Evolutionary conservation across 2,888 invertebrate genomes (phyloP), one percentile per base, ranked within the genome.

Genomic region (Octonoba sinensis): DNA sequence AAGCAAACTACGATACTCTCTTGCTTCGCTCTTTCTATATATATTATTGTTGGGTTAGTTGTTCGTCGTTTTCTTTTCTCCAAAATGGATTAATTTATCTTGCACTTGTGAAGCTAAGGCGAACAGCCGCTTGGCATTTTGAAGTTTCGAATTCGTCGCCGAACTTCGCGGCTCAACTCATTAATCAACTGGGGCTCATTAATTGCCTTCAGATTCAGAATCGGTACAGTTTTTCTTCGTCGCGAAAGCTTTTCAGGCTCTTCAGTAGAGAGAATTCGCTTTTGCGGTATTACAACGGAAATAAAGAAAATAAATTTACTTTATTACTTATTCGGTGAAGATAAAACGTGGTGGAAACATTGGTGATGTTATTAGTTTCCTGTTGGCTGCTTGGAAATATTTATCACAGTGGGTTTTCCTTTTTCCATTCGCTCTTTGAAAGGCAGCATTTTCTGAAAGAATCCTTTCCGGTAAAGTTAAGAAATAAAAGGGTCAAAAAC

Each of bases 171-270:
- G 67, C 24, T n/a, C 54, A 27, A 3, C 79, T 74, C 79, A 81
- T 81, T 81, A 81, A 81, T 81, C 79, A 81, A 67, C 46, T 11
- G 56, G 44, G 74, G 66, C 72, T 74, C 79, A 81, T 81, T 81
- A 81, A 81, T 81, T 81, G 79, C 79, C 79, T 81, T 81, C 79
- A 81, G 67, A 81, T 81, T 73, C 79, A 81, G 79, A 81, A 67
- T 81, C 69, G 54, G 62, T 62, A 36, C 57, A 56, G 73, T 81
- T 81, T 81, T 81, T 81, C 79, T 81, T 69, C 54, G 27, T 44
- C 49, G 59, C 62, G 36, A 27, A 46, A 20, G 24, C 71, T 71
- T 78, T 79, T 72, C 65, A 72, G 71, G 66, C 72, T 72, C 54
- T 71, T 47, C 56, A 47, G 47, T n/a, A 70, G 62, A 36, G 62